These are phyloP conservation scores for Ostrea denselamellosa DNA, from an alignment of 1,140 invertebrate species.

Conservation along the genomic window DNA sequence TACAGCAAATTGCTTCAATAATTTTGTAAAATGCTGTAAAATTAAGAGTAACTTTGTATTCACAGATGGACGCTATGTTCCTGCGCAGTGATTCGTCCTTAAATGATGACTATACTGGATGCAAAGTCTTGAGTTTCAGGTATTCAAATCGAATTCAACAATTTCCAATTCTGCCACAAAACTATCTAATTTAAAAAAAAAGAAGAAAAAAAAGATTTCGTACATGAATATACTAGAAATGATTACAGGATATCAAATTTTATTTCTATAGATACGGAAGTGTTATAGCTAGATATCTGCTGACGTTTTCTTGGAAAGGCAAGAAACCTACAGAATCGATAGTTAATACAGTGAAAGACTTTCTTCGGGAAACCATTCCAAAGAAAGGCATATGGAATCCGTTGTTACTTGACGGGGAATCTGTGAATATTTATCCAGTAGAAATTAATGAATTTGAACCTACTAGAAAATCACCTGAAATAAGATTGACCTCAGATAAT, in stretches of 20 bases:
- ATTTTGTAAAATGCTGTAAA: too few species aligned
- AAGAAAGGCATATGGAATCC: conserved; percentile 19
- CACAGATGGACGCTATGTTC: conserved; percentile 26
- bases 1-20: too few species aligned
- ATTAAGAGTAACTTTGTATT: neutral
- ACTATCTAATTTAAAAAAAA: too few species aligned
- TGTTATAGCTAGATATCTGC: neutral
- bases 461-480: neutral
- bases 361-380: neutral
- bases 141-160: neutral
- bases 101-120: neutral
- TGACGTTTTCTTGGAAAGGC: neutral
- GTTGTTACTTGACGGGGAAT: neutral
- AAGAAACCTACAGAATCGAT: neutral
- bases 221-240: neutral
- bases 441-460: neutral
- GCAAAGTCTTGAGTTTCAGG: conserved; percentile 17
- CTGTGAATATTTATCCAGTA: neutral
- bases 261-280: neutral
- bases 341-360: neutral
- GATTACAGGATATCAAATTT: neutral
- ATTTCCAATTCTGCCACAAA: too few species aligned
- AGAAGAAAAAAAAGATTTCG: too few species aligned
- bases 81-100: neutral
- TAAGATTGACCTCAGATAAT: neutral